phyloP scores from a whole-genome alignment of 2,113 vertebrate species.

The Genyomyrus donnyi region DNA sequence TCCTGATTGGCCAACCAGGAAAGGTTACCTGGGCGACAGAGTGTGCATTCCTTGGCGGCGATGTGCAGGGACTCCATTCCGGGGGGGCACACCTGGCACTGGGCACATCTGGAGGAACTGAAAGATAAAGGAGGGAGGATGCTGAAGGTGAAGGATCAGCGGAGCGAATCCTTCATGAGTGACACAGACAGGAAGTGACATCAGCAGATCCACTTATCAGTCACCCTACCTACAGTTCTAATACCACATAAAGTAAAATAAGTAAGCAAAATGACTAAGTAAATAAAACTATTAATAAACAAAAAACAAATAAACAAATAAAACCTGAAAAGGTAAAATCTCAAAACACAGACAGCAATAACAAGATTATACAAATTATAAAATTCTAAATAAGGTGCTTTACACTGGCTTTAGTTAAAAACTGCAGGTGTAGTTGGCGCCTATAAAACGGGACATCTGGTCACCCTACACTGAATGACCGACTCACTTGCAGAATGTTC shows the following conservation, averaged over 20 bases:
- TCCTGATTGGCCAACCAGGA: background rate
- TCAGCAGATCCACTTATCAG: background rate
- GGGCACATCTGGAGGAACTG: constrained; percentile 61
- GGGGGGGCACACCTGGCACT: constrained; percentile 58
- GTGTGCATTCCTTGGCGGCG: constrained; percentile 53
- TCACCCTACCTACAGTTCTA: background rate
- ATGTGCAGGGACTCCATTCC: constrained; percentile 61
- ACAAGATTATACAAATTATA: background rate
- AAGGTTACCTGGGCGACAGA: constrained; percentile 67
- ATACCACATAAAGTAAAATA: background rate
- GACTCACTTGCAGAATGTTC: constrained; percentile 76
- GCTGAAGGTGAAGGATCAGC: background rate
- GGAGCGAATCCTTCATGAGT: background rate
- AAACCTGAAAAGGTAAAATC: background rate
- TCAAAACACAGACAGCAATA: background rate
- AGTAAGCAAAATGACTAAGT: background rate
- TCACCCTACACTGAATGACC: background rate
- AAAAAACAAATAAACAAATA: background rate
- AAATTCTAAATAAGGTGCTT: background rate
- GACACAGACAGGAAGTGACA: background rate
- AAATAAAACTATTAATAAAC: background rate
- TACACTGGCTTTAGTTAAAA: background rate
- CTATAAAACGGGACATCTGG: background rate
- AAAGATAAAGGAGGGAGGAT: background rate
- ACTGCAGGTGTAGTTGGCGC: background rate